A percentile compares a stretch with the other conserved stretches of the same genome.
Conservation (phyloP, 2,888 invertebrate genomes). For the Mystacides longicornis region DNA sequence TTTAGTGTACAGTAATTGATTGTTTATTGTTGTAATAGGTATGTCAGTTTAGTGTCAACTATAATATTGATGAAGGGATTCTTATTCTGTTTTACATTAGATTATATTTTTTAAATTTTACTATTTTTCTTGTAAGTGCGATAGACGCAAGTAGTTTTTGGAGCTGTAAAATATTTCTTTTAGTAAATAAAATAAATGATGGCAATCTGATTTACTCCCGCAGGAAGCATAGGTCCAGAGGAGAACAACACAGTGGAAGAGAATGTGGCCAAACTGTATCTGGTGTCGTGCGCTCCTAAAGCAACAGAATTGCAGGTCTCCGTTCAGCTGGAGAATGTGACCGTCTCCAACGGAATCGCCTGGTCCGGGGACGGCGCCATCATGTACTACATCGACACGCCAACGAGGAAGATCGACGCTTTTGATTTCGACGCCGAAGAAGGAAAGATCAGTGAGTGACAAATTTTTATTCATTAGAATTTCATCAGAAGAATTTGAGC, state of each 20-base stretch:
- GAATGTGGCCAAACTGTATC: constrained; percentile 53
- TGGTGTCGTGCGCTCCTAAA: constrained; percentile 36
- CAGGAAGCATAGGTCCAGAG: constrained; percentile 60
- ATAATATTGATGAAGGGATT: no score
- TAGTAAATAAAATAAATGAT: no score
- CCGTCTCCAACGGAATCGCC: constrained; percentile 71
- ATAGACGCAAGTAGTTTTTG: no score
- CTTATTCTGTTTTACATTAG: no score
- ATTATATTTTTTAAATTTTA: no score
- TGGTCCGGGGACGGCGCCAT: constrained; percentile 64
- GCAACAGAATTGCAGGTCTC: constrained; percentile 35
- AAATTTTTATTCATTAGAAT: neutral
- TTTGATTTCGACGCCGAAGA: constrained; percentile 59
- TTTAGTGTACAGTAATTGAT: no score
- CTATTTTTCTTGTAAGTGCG: no score
- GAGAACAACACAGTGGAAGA: constrained; percentile 39
- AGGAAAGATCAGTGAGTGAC: constrained; percentile 50
- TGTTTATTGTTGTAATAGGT: no score
- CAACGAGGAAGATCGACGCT: constrained; percentile 55
- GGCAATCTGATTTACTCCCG: no score
- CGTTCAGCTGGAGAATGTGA: constrained; percentile 39
- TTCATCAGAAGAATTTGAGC: no score
- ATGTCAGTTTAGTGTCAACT: no score
- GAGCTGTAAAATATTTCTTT: no score
- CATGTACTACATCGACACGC: constrained; percentile 74